Evolutionary conservation across 2,888 invertebrate species (phyloP).

Genomic region (Ichneumoninae sp.): DNA sequence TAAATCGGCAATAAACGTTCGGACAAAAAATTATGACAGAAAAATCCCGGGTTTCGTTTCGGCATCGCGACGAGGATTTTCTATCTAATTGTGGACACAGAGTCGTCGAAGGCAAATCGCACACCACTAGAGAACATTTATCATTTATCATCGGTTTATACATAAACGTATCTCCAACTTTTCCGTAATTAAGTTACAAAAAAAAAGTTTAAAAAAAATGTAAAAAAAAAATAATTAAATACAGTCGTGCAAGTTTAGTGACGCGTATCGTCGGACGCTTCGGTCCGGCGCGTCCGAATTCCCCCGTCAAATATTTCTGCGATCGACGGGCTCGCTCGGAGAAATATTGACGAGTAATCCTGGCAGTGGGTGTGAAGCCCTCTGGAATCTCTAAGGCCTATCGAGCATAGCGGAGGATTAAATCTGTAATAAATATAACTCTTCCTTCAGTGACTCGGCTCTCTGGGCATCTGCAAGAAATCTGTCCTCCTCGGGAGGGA

Average conservation of each 20-base stretch:
- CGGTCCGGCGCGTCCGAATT: neutral
- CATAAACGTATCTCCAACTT: slow-evolving; percentile 13
- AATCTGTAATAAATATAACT: slow-evolving; percentile 18
- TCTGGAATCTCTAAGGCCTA: slow-evolving; percentile 27
- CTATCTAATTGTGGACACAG: slow-evolving; percentile 40
- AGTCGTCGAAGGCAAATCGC: slow-evolving; percentile 75
- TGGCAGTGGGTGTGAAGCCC: slow-evolving; percentile 17
- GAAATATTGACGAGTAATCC: neutral
- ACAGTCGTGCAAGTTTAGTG: neutral
- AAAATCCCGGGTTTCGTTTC: slow-evolving; percentile 28
- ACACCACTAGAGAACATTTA: slow-evolving; percentile 78
- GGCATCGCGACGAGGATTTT: slow-evolving; percentile 32
- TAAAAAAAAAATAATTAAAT: neutral
- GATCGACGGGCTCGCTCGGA: slow-evolving; percentile 8
- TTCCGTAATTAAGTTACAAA: neutral
- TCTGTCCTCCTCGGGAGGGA: slow-evolving; percentile 13
- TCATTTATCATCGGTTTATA: slow-evolving; percentile 24
- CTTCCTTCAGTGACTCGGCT: slow-evolving; percentile 10
- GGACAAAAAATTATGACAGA: slow-evolving; percentile 62
- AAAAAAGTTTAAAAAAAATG: neutral
- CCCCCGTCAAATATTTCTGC: slow-evolving; percentile 13
- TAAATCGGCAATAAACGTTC: slow-evolving; percentile 61
- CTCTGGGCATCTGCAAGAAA: slow-evolving; percentile 36
- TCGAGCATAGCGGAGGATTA: neutral
- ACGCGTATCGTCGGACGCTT: neutral